A percentile compares a stretch with the other conserved stretches of the same genome.
Conservation (phyloP, 2,113 vertebrate genomes). For the Pelobates fuscus region DNA sequence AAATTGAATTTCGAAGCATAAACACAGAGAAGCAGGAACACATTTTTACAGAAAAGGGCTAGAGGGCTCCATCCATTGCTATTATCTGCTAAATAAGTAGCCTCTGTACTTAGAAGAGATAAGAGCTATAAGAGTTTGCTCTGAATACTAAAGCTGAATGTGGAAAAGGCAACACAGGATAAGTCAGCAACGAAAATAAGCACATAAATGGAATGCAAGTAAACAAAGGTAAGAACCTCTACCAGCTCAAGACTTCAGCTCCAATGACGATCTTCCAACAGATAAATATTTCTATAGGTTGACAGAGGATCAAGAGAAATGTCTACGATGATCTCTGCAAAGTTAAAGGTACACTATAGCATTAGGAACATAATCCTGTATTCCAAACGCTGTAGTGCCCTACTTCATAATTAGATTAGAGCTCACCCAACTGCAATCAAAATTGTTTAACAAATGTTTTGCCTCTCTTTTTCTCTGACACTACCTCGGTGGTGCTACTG, state of each 20-base stretch:
- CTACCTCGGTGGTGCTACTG: too few species aligned
- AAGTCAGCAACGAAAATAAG: background rate
- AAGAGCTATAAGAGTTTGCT: constrained; percentile 27
- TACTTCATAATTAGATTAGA: too few species aligned
- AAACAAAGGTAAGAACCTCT: background rate
- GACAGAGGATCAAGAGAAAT: too few species aligned
- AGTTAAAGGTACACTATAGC: too few species aligned
- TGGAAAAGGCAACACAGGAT: constrained; percentile 9
- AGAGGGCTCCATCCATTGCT: constrained; percentile 44
- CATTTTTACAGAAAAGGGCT: constrained; percentile 18
- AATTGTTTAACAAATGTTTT: too few species aligned
- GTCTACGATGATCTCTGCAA: too few species aligned
- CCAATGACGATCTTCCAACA: too few species aligned
- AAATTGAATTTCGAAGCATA: constrained; percentile 44
- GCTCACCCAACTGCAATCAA: too few species aligned
- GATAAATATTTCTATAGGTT: too few species aligned
- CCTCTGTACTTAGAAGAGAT: constrained; percentile 37
- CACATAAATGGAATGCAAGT: background rate
- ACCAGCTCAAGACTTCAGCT: constrained; percentile 45
- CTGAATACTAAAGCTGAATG: constrained; percentile 16
- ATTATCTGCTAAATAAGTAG: constrained; percentile 40
- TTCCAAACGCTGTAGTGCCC: too few species aligned
- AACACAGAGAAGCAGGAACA: constrained; percentile 26
- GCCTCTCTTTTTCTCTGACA: too few species aligned
- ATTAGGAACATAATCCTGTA: too few species aligned